Evolutionary conservation across 30 jellyfish, hydroid and myxozoan genomes (phyloP), one percentile per base, ranked within the genome.

Genomic region (Sanderia malayensis): DNA sequence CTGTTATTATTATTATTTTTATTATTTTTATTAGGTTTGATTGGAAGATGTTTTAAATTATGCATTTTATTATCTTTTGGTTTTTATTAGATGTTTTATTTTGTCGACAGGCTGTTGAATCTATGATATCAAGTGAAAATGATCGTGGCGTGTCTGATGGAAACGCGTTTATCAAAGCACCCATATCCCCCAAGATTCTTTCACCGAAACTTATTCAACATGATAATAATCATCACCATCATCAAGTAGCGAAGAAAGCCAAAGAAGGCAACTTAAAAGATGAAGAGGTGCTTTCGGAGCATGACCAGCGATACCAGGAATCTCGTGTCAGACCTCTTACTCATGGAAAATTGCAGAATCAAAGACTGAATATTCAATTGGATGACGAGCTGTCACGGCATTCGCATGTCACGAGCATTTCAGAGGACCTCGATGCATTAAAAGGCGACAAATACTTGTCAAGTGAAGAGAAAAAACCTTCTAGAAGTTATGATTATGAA

Each of bases 101-200:
- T 31, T 23, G 8, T 49, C 24, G 27, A 49, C 64, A 90, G 98
- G 94, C 94, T 7, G 94, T 90, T 23, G 98, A 90, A 57, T 80
- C 66, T 8, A 46, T 63, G 86, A 90, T 90, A 45, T 77, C 62
- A 46, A 84, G 32, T 20, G 98, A 90, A 55, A 70, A 88, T 61
- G 94, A 82, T 29, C 77, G 81, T 24, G 58, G 86, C 17, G 31
- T 72, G 46, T 45, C 76, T 47, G 81, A 70, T 30, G 41, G 86
- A 66, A 78, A 53, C 47, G 53, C 89, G 26, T 53, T 78, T 55
- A 64, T 64, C 55, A 78, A 78, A 34, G 82, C 71, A 29, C 76
- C 80, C 0, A 74, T 67, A 18, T 88, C 93, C 2, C 94, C 90
- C 32, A 72, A 59, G 58, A 73, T 74, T 66, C 60, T 78, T 79